These are phyloP conservation scores for Menidia beryllina DNA, from an alignment of 2,113 vertebrate genomes.

Conservation along the genomic window DNA sequence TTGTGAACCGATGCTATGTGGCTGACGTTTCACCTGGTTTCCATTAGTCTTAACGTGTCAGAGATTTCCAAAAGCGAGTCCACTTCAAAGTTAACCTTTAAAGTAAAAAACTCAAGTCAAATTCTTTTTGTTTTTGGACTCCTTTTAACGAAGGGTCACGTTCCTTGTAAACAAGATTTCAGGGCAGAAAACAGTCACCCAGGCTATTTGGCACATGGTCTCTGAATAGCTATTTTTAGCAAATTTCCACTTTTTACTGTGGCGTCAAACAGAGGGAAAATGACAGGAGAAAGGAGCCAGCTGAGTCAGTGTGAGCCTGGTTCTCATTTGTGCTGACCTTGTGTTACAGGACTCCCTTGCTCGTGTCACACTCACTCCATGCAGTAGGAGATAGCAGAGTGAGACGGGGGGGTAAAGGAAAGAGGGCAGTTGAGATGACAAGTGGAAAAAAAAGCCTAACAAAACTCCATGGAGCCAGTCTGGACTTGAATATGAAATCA, in stretches of 20 bases:
- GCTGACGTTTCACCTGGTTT: conserved; percentile 2
- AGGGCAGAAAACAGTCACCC: conserved; percentile 47
- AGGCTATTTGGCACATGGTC: conserved; percentile 54
- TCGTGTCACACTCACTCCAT: conserved; percentile 56
- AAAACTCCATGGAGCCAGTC: not conserved
- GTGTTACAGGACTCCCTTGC: conserved; percentile 51
- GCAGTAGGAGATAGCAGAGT: conserved; percentile 15
- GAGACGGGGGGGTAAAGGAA: not conserved
- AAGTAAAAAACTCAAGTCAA: not conserved
- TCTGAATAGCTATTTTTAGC: conserved; percentile 70
- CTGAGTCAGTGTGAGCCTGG: conserved; percentile 66
- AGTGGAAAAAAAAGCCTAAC: not conserved
- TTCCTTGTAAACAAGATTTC: conserved; percentile 50
- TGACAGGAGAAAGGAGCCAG: conserved; percentile 74
- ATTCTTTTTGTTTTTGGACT: not conserved
- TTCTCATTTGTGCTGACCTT: conserved; percentile 76
- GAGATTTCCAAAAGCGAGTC: not conserved
- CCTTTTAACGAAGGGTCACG: conserved; percentile 11
- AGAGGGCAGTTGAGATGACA: not conserved
- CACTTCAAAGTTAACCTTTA: too few species aligned
- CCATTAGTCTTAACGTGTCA: not conserved
- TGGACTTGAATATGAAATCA: conserved; percentile 8
- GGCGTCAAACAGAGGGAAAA: conserved; percentile 50
- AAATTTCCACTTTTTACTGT: conserved; percentile 53
- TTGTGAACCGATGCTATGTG: not conserved